Base-by-base conservation (phyloP, 1,140 invertebrate genomes). In the Propsilocerus akamusi region DNA sequence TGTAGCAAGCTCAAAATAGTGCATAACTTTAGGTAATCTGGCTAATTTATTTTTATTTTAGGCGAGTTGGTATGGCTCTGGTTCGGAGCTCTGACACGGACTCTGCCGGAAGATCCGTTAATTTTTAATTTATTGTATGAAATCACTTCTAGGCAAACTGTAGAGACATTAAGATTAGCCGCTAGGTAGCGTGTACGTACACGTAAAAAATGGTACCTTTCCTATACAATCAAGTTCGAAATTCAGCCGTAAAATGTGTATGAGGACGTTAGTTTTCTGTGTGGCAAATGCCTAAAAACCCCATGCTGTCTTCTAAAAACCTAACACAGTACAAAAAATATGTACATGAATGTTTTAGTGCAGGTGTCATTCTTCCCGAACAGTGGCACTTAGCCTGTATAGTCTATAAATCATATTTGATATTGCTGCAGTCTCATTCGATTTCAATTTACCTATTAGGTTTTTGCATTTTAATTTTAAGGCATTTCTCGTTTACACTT, bases 41-140 rank as follows among this genome's bases (percentile, higher is more conserved):
- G 25, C 25, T 47, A 24, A 47, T 47, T 25, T 12, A 10, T 25
- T 47, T 25, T 47, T 32, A 17, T 49, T 17, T 55, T 55, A 80
- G 69, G 88, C 90, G 26, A 78, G 84, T 11, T 96, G 87, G 84
- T 75, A 78, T 67, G 92, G 92, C 46, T n/a, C n/a, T 81, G 86
- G 7, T 69, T 95, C 3, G 86, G 93, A 58, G 81, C 83, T 2
- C 66, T 89, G 5, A 60, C 89, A 34, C 90, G 93, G 74, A 88
- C 88, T 53, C 80, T 80, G 56, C 84, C 86, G 0, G 92, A 96
- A 69, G 86, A 87, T 26, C 89, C 90, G 3, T 70, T 82, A 17
- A 82, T 95, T 51, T 90, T 90, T 66, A 76, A 80, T 7, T 62
- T 96, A 26, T 63, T 96, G 23, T 83, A 88, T 60, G 83, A 85